Evolutionary conservation across 2,113 vertebrate genomes (phyloP), one percentile per base, ranked within the genome.

Genomic region (Columba janthina): DNA sequence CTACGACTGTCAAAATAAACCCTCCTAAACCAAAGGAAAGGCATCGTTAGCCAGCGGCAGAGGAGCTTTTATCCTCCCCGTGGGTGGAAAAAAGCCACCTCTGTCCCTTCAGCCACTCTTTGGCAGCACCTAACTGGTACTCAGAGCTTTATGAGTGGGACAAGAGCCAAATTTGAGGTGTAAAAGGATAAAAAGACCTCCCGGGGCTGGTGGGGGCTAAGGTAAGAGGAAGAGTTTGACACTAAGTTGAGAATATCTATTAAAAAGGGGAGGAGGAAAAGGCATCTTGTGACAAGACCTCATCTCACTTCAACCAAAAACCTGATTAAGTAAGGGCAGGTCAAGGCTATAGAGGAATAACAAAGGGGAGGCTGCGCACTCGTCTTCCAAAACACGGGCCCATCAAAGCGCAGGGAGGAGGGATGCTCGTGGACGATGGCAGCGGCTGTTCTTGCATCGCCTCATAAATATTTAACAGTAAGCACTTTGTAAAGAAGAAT

Each of bases 401-500:
- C 31, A 11, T 22, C 25, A 48, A 8, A 40, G 46, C 16, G 4
- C 60, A 3, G 44, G 53, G 66, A 94, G 90, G 38, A 26, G 22
- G 16, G 74, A 62, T 67, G 58, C 67, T 96, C 60, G 2, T 24
- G 61, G 88, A 66, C 87, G 48, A 64, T 6, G 77, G 82, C 46
- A 19, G 24, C 3, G 83, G 64, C 57, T 61, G 88, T 24, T 95
- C 95, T 69, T 28, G 89, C 90, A 21, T 89, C 5, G 20, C 40
- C 92, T 98, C 97, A 97, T 98, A 79, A 97, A 98, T 98, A 98
- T 97, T 98, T 98, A 98, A 98, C 72, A 81, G 80, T 2, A 54
- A 96, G 93, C 95, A 70, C 94, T 97, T 97, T 94, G 97, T 95
- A 94, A 96, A 97, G 92, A 97, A 95, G 96, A 95, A 93, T 96